These are phyloP conservation scores for Steatornis caripensis DNA, from an alignment of 2,113 vertebrate genomes.

Conservation along the genomic window DNA sequence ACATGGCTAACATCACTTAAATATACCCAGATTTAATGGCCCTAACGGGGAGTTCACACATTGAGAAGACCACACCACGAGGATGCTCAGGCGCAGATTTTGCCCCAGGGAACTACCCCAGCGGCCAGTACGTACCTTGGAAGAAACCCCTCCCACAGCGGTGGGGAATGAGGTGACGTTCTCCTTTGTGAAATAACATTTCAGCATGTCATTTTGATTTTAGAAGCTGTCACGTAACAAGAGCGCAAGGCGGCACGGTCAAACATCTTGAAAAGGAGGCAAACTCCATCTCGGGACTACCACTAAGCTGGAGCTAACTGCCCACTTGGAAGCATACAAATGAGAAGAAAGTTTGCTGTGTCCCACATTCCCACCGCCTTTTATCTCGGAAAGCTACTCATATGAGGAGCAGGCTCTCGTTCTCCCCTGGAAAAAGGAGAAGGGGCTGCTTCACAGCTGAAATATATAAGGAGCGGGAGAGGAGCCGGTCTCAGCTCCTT, in stretches of 20 bases:
- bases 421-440: background rate
- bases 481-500: background rate
- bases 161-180: background rate
- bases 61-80: background rate
- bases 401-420: background rate
- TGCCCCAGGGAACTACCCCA: background rate
- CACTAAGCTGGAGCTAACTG: background rate
- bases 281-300: background rate
- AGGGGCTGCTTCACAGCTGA: background rate
- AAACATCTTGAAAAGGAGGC: background rate
- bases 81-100: too few species aligned
- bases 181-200: background rate
- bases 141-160: background rate
- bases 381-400: fast-evolving
- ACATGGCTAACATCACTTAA: background rate
- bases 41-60: background rate
- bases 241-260: background rate
- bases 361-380: background rate
- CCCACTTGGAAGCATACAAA: background rate
- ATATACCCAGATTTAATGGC: background rate
- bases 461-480: background rate
- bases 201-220: background rate
- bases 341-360: background rate
- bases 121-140: background rate
- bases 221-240: background rate